Percentiles rank a stretch among this genome's conserved stretches.
These are phyloP conservation scores for Apodemia zela DNA, from an alignment of 2,888 invertebrate species.

Conservation along the genomic window DNA sequence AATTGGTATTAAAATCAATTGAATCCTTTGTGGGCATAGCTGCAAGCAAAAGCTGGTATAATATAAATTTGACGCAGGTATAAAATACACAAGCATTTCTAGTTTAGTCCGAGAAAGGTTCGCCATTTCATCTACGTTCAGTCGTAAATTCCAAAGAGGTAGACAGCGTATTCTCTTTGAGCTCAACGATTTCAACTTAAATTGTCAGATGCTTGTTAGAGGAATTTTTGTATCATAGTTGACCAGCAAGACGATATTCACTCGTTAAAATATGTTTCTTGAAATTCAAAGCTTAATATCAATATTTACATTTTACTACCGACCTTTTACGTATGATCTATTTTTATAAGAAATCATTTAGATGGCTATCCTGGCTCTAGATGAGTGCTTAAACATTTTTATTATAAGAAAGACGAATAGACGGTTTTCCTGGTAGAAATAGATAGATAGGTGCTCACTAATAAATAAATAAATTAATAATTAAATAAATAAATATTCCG, in stretches of 20 bases:
- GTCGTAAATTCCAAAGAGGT: slow-evolving; percentile 15
- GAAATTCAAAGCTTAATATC: neutral
- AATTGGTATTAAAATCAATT: neutral
- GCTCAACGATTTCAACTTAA: slow-evolving; percentile 15
- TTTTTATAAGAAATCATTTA: too few species aligned
- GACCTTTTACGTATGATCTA: too few species aligned
- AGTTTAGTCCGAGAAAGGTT: slow-evolving; percentile 12
- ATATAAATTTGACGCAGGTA: neutral
- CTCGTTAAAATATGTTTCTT: slow-evolving; percentile 9
- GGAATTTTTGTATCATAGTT: slow-evolving; percentile 7
- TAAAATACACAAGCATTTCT: slow-evolving; percentile 14
- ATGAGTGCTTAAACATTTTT: too few species aligned
- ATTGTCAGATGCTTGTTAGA: slow-evolving; percentile 16
- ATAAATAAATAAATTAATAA: too few species aligned
- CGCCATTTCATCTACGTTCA: slow-evolving; percentile 11
- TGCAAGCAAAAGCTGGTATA: neutral
- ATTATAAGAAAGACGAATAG: too few species aligned
- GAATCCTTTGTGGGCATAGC: neutral
- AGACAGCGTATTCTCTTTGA: slow-evolving; percentile 16
- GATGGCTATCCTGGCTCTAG: too few species aligned
- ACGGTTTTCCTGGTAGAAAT: too few species aligned
- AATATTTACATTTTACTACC: too few species aligned
- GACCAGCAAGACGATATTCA: slow-evolving; percentile 10
- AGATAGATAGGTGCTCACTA: too few species aligned
- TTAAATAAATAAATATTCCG: too few species aligned